Base-by-base conservation (phyloP, 2,797 vertebrate genomes). In the Acanthurus lineatus region DNA sequence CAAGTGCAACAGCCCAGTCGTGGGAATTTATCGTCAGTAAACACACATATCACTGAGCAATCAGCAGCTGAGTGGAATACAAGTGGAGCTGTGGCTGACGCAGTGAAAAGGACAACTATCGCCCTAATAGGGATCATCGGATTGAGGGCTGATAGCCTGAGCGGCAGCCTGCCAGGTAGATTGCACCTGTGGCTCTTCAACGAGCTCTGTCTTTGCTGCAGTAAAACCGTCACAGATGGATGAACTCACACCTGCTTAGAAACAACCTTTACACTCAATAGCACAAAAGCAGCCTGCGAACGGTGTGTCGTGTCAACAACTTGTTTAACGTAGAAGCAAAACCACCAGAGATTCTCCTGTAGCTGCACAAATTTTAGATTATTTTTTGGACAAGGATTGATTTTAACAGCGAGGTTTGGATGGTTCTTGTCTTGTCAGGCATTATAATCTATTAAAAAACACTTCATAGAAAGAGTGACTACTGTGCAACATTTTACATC, bases 11-110 rank as follows among this genome's bases (percentile, higher is more conserved):
- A 42, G 84, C 84, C 60, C 88, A 77, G 90, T 88, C 88, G 52
- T 85, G 88, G 84, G 89, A 87, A 86, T 84, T 85, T 73, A 83
- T 88, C 69, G 82, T 82, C 69, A 44, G 83, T 76, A 86, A 90
- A 85, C 83, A 86, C 83, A 81, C 87, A 84, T 89, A 84, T 90
- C 81, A 89, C 73, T 86, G 89, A 91, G 89, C 88, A 86, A 89
- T 88, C 87, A 68, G 84, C 75, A 38, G 65, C 75, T 76, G 79
- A 89, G 87, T 82, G 77, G 79, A 85, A 84, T 69, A 85, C 68
- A 74, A 88, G 86, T 61, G 1, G 62, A 74, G 74, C 76, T 59
- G 79, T 4, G 65, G 63, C 59, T 76, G 83, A 85, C 44, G 75
- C 87, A 82, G 70, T 69, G 83, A 88, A 88, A 87, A 85, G 84